Conservation (phyloP, 2,888 invertebrate species). For the Pardosa pseudoannulata region DNA sequence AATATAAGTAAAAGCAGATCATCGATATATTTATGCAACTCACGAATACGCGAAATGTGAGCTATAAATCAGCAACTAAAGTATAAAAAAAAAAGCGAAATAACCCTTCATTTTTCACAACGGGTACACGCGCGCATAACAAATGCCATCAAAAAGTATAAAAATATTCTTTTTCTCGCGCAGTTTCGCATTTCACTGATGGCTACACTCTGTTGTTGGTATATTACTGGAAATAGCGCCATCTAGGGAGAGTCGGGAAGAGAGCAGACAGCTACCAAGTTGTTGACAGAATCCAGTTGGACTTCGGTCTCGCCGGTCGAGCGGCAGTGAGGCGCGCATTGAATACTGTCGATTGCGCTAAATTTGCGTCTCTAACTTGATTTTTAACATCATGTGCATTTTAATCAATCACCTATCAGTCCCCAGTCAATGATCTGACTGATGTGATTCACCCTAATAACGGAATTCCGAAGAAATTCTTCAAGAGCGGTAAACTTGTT, state of each 20-base stretch:
- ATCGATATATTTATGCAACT: conserved; percentile 66
- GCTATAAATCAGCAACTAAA: conserved; percentile 70
- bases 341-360: neutral
- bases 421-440: too few relatives aligned
- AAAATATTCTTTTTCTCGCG: conserved; percentile 55
- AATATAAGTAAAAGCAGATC: conserved; percentile 59
- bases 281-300: conserved; percentile 67
- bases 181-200: conserved; percentile 70
- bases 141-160: conserved; percentile 58
- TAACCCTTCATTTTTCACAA: conserved; percentile 69
- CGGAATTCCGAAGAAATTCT: too few relatives aligned
- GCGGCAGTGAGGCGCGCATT: neutral
- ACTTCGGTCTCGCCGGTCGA: conserved; percentile 42
- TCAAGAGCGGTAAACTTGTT: neutral
- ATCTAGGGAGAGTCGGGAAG: conserved; percentile 35
- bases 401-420: too few relatives aligned
- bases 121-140: conserved; percentile 69
- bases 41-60: conserved; percentile 67
- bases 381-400: too few relatives aligned
- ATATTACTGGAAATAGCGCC: conserved; percentile 61
- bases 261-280: conserved; percentile 38
- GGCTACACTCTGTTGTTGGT: conserved; percentile 44
- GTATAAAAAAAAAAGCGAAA: conserved; percentile 43
- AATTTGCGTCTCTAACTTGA: too few relatives aligned
- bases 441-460: too few relatives aligned